Conservation (phyloP, 2,113 vertebrate genomes). For the Laticauda laticaudata region DNA sequence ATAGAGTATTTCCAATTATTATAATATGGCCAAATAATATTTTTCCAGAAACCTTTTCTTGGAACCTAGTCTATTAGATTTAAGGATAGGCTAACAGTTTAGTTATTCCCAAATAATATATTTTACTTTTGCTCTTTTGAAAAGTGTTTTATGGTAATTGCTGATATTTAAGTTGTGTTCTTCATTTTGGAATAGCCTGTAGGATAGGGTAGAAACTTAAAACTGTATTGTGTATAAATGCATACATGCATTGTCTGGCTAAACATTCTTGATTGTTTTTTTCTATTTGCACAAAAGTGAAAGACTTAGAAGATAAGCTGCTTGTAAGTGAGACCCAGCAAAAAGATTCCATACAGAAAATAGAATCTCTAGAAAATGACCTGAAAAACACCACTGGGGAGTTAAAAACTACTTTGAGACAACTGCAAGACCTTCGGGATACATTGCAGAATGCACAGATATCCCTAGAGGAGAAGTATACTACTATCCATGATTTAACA, state of each 20-base stretch:
- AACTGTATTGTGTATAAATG: neutral
- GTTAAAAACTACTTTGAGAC: constrained; percentile 78
- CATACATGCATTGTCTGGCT: neutral
- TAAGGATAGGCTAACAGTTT: neutral
- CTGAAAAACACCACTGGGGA: constrained; percentile 83
- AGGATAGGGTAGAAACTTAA: neutral
- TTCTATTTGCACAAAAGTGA: constrained; percentile 68
- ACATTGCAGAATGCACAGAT: constrained; percentile 81
- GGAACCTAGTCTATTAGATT: neutral
- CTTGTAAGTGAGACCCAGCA: constrained; percentile 78
- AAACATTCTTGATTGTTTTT: constrained; percentile 25
- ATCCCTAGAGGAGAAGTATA: constrained; percentile 84
- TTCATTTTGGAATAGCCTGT: neutral
- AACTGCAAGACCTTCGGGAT: constrained; percentile 83
- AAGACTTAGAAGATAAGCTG: constrained; percentile 85
- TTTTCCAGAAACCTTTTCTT: neutral
- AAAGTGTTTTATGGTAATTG: neutral
- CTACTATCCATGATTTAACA: constrained; percentile 80
- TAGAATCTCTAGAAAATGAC: constrained; percentile 81
- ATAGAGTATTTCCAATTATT: neutral
- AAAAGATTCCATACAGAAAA: constrained; percentile 81
- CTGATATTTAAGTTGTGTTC: neutral
- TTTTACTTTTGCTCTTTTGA: neutral
- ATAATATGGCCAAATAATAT: neutral
- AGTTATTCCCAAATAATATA: neutral